Conservation (phyloP, 2,113 vertebrate genomes). For the Triplophysa siluroides region DNA sequence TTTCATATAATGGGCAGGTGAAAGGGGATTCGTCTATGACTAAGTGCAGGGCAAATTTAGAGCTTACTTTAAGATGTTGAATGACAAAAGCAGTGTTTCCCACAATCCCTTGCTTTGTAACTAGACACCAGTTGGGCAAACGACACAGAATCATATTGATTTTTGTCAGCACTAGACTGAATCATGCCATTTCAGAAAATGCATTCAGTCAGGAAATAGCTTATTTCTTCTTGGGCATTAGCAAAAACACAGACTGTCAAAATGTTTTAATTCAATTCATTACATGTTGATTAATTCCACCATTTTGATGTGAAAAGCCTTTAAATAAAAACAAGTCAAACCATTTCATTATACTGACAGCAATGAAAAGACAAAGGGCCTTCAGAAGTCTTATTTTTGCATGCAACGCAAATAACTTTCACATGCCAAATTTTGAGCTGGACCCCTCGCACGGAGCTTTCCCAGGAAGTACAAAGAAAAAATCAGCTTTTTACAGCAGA, state of each 20-base stretch:
- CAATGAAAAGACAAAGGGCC: not conserved
- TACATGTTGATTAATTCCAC: too few species aligned
- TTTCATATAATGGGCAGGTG: constrained; percentile 62
- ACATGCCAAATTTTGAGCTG: constrained; percentile 8
- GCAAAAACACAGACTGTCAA: too few species aligned
- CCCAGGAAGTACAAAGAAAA: not conserved
- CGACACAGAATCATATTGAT: constrained; percentile 36
- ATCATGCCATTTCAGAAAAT: constrained; percentile 23
- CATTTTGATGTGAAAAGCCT: not conserved
- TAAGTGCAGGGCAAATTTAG: constrained; percentile 39
- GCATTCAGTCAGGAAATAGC: constrained; percentile 33
- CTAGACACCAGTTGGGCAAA: constrained; percentile 50
- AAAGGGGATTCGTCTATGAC: constrained; percentile 34
- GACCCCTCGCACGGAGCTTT: not conserved
- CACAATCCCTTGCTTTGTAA: constrained; percentile 53
- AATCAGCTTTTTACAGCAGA: constrained; percentile 9
- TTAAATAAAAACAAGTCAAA: not conserved
- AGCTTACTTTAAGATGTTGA: constrained; percentile 48
- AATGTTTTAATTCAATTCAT: too few species aligned
- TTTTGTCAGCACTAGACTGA: constrained; percentile 8
- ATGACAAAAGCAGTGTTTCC: constrained; percentile 56
- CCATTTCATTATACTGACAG: too few species aligned
- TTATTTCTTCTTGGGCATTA: not conserved
- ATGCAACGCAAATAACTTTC: constrained; percentile 1
- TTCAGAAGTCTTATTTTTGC: not conserved